These are phyloP conservation scores for Heliconius eleuchia DNA, from an alignment of 1,140 invertebrate genomes.

Conservation along the genomic window DNA sequence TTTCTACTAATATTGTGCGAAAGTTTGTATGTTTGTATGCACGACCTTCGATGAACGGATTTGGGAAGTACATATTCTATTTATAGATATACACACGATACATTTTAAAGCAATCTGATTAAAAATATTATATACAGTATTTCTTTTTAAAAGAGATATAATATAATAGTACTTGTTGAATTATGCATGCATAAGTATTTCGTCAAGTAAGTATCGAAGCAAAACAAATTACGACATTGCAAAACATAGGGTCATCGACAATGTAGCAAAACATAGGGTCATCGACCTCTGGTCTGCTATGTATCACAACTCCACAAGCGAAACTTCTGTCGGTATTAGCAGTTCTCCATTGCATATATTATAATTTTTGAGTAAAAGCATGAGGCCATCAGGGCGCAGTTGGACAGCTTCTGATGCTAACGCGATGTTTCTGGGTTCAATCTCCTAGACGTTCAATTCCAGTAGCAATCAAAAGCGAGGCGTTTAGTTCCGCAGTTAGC, in stretches of 20 bases:
- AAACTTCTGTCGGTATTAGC: not conserved
- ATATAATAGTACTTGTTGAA: not conserved
- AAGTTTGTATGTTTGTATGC: not conserved
- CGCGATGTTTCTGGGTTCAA: too few relatives aligned
- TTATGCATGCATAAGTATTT: not conserved
- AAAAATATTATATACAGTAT: too few relatives aligned
- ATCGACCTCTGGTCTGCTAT: not conserved
- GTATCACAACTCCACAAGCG: not conserved
- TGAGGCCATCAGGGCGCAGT: too few relatives aligned
- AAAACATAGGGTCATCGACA: not conserved
- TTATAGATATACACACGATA: not conserved
- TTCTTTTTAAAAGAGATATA: too few relatives aligned
- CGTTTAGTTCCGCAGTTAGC: too few relatives aligned
- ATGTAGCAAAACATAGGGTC: not conserved
- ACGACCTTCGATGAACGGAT: not conserved
- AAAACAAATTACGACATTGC: constrained; percentile 5
- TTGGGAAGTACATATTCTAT: not conserved
- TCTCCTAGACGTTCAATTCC: too few relatives aligned
- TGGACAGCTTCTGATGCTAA: too few relatives aligned
- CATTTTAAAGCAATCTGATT: not conserved
- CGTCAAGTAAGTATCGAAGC: not conserved
- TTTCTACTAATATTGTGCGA: not conserved
- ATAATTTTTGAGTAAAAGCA: not conserved
- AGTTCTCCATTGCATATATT: not conserved
- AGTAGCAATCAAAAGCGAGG: too few relatives aligned